Conservation (phyloP, 2,797 vertebrate genomes). For the Pagetopsis macropterus region DNA sequence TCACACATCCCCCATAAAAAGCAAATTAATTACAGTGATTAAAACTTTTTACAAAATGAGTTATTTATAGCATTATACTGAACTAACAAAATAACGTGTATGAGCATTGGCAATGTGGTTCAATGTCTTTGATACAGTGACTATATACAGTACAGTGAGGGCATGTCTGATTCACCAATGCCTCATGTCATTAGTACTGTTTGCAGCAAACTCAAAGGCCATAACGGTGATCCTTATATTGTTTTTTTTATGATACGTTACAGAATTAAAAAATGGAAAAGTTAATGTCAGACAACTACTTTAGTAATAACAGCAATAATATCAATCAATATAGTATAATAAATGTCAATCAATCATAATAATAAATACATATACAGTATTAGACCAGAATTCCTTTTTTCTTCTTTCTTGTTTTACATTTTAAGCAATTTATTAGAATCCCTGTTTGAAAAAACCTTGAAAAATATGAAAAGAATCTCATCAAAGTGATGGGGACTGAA, state of each 20-base stretch:
- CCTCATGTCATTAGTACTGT: conserved; percentile 79
- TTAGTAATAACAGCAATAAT: conserved; percentile 81
- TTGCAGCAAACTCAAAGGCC: conserved; percentile 88
- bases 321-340: conserved; percentile 81
- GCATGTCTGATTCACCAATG: conserved; percentile 79
- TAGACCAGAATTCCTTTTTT: conserved; percentile 44
- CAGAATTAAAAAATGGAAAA: conserved; percentile 75
- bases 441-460: conserved; percentile 67
- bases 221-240: conserved; percentile 86
- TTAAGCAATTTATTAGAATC: conserved; percentile 70
- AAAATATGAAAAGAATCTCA: conserved; percentile 61
- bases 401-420: conserved; percentile 44
- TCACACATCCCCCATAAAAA: conserved; percentile 81
- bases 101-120: conserved; percentile 79
- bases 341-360: conserved; percentile 78
- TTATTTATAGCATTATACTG: conserved; percentile 80
- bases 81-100: conserved; percentile 79
- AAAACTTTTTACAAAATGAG: conserved; percentile 83
- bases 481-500: conserved; percentile 63
- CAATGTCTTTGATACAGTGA: conserved; percentile 74
- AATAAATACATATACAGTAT: conserved; percentile 75
- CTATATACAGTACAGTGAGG: conserved; percentile 78
- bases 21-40: conserved; percentile 80
- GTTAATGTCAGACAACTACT: conserved; percentile 76
- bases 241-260: conserved; percentile 70